Base-by-base conservation (phyloP, 2,797 vertebrate genomes). In the Etheostoma nigrum region DNA sequence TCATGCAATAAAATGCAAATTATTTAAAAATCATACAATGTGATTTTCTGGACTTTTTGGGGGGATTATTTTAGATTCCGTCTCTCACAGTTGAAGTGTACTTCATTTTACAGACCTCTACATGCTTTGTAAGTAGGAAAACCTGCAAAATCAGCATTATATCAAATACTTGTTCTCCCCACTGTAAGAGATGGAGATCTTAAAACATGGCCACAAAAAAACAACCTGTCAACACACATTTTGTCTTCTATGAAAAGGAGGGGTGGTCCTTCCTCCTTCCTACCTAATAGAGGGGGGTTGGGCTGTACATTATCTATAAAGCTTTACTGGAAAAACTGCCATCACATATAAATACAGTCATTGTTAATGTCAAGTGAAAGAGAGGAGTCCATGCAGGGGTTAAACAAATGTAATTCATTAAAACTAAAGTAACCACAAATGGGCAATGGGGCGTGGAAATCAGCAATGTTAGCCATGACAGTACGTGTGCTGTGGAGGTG, bases 401-500 rank as follows among this genome's bases (percentile, higher is more conserved):
- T 21, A 52, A 23, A 52, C n/a, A 52, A n/a, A 51, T 51, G 48
- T 49, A 12, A 40, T 40, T 40, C 11, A 40, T 40, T 40, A 40
- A 40, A 40, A 40, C 36, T 61, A 14, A 61, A 44, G 21, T 44
- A 25, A 4, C 1, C 3, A 44, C 4, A 18, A 61, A 62, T 19
- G 55, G 36, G 33, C 15, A 27, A 62, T 62, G 16, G 9, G 9
- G 19, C 42, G 36, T 42, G 14, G n/a, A 42, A 42, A 23, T 42
- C 36, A 21, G 6, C 21, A 42, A 16, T 60, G 7, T 42, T 42
- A 7, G 14, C 14, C 21, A 9, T 61, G 59, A 45, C 40, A 61
- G 59, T 15, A 23, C 14, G 12, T 62, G 61, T 19, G 45, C 30
- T n/a, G 47, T 65, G 64, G n/a, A 53, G 51, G n/a, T 15, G 60